Base-by-base conservation (phyloP, 2,888 invertebrate genomes). In the Dryomyza anilis region DNA sequence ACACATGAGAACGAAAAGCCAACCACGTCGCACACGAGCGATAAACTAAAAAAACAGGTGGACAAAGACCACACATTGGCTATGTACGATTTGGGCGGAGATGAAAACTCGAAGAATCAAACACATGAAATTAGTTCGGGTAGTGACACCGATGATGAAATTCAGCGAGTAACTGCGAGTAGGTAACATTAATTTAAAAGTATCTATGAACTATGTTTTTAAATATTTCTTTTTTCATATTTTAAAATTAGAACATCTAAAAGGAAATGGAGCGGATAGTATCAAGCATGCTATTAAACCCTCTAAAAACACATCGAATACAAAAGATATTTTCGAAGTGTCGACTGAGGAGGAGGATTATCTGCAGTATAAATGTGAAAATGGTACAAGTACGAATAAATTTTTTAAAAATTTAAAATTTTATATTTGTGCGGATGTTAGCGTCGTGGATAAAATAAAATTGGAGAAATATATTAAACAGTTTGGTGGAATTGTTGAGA, bases 341-440 rank as follows among this genome's bases (percentile, higher is more conserved):
- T 74, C 75, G 59, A 82, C 82, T 3, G 83, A 82, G 48, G 83
- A 82, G 58, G 83, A 83, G 65, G 81, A 81, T 21, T 82, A 74
- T 67, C 63, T 79, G 23, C 48, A 70, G 19, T n/a, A 43, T 50
- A 50, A 50, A 23, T 23, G 25, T 25, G 25, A 25, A 14, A 50
- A 25, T 12, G 3, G n/a, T 27, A 23, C 48, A 3, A 25, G 14
- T 50, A 27, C 12, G 4, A 45, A 16, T 14, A 3, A 58, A 8
- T 69, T 73, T 48, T 76, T 73, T 43, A 66, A 70, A 19, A 52
- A 62, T 3, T 65, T 68, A 5, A 69, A 53, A 55, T 75, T 76
- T 57, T 71, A 69, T 33, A 36, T 76, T 6, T 72, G 68, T 36
- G 57, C 65, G n/a, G 68, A 72, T 52, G 50, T 76, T 10, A 55